Conservation (phyloP, 2,113 vertebrate genomes). For the Gopherus flavomarginatus region DNA sequence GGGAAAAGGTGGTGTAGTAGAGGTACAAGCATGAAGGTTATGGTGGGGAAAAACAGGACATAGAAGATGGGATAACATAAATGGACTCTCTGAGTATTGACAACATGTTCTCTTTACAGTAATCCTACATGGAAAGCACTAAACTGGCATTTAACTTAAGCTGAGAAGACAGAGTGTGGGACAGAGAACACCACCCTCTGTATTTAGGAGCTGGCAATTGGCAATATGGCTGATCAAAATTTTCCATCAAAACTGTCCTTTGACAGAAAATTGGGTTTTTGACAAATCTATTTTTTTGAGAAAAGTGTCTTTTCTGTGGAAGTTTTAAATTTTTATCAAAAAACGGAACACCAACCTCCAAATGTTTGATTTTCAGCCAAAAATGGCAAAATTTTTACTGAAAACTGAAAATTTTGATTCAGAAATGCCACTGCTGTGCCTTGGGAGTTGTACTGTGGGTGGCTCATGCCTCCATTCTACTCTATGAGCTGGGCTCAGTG, state of each 20-base stretch:
- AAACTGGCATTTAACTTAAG: not conserved
- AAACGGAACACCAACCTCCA: not conserved
- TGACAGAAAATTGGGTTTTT: not conserved
- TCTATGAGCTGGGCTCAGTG: not conserved
- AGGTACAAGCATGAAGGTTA: not conserved
- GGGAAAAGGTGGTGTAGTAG: not conserved
- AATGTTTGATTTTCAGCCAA: not conserved
- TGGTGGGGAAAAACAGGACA: not conserved
- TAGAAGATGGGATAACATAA: not conserved
- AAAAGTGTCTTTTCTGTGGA: not conserved
- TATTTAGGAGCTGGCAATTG: not conserved
- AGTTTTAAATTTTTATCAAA: not conserved
- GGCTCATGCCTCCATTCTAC: not conserved
- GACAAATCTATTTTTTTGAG: not conserved
- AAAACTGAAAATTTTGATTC: not conserved
- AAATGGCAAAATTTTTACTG: not conserved
- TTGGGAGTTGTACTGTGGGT: not conserved
- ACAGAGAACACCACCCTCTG: not conserved
- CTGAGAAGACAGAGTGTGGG: not conserved
- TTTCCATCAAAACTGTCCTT: not conserved
- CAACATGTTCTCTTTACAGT: not conserved
- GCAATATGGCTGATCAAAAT: not conserved
- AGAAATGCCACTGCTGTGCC: not conserved
- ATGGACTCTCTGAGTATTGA: not conserved
- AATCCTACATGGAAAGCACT: not conserved